phyloP scores from a whole-genome alignment of 2,797 vertebrate species.

The Anableps anableps region DNA sequence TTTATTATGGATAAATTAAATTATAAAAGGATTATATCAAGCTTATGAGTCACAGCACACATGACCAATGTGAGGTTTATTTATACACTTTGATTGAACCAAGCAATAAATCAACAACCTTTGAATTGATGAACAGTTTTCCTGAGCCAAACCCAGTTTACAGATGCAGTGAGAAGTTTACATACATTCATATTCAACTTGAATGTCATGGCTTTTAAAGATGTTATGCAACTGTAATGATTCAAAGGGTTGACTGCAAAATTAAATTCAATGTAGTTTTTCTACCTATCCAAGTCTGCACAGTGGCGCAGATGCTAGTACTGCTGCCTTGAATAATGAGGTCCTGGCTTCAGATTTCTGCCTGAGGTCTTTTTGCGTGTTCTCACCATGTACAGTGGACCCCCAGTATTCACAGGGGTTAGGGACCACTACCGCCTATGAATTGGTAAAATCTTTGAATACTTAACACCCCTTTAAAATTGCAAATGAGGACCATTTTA shows the following conservation, averaged over 20 bases:
- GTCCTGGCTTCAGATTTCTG: too few relatives aligned
- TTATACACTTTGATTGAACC: not conserved
- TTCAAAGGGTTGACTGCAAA: not conserved
- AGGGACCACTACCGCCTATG: not conserved
- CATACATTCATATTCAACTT: not conserved
- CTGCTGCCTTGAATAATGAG: too few relatives aligned
- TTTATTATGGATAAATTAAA: not conserved
- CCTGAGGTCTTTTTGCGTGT: too few relatives aligned
- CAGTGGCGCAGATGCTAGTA: too few relatives aligned
- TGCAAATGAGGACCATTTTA: not conserved
- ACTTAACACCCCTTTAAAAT: not conserved
- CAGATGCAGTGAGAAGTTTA: not conserved
- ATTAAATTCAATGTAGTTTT: not conserved
- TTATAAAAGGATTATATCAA: not conserved
- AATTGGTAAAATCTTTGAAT: not conserved
- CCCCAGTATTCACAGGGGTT: too few relatives aligned
- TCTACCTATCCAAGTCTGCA: too few relatives aligned
- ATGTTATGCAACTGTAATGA: not conserved
- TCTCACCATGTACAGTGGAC: too few relatives aligned
- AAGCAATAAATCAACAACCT: not conserved
- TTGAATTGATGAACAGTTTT: not conserved
- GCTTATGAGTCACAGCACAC: not conserved
- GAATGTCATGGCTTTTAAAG: not conserved
- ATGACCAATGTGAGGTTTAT: not conserved
- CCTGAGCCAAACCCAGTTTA: not conserved